Evolutionary conservation across 2,797 vertebrate genomes (phyloP), one percentile per base, ranked within the genome.

Genomic region (Trichosurus vulpecula): DNA sequence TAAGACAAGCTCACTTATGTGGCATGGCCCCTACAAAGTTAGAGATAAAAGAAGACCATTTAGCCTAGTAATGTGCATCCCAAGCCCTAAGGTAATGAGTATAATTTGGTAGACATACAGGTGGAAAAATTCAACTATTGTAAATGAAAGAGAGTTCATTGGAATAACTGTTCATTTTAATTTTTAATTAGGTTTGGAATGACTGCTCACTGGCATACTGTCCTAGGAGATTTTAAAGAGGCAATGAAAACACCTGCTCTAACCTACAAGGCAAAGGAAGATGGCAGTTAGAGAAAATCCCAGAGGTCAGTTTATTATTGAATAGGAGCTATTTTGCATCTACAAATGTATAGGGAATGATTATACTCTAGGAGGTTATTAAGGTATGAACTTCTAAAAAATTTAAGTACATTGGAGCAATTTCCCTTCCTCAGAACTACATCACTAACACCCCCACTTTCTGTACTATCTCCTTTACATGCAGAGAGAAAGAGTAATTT

Each of bases 111-210:
- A 56, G 25, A 52, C 56, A 94, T 81, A 92, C 6, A 90, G 13
- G 16, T 47, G 22, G 74, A 27, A 91, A 61, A 35, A 12, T 19
- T 30, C 3, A 6, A 47, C 52, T 2, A 87, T 87, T 89, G 51
- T 51, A 41, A 94, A 55, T 58, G n/a, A 66, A 94, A 54, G 0
- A 13, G 52, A 27, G 8, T 90, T 51, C 53, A 51, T 55, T n/a
- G 52, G 19, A 10, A 52, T 31, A 93, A 31, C 27, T 52, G 29
- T 41, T 90, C 54, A 1, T 94, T 93, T 94, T 96, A 52, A 90
- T 95, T 95, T 55, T 81, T 91, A 90, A 95, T 91, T 92, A 91
- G 47, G 29, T 53, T 81, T 52, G 95, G 41, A 58, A 54, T 56
- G 53, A 19, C 66, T 91, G 74, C 91, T 94, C 92, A 22, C 92